Conservation (phyloP, 1,140 invertebrate species). For the Drosophila athabasca region DNA sequence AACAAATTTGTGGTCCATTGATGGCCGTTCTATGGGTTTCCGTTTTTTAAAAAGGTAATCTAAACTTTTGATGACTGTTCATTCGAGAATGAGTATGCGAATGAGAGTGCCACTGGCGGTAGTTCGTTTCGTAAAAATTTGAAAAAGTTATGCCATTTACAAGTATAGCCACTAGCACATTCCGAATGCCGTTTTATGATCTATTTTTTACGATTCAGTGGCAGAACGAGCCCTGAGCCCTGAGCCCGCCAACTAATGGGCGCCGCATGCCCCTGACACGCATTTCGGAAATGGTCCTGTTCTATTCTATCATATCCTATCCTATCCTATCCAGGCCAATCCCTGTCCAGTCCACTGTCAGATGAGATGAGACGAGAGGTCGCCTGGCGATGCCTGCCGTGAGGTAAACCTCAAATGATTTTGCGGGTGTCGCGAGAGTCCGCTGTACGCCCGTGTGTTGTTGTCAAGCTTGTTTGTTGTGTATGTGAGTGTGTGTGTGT, state of each 20-base stretch:
- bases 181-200: conserved; percentile 60
- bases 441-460: conserved; percentile 21
- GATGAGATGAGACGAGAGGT: conserved; percentile 12
- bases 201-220: conserved; percentile 58
- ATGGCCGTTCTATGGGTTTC: no score
- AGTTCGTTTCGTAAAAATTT: conserved; percentile 7
- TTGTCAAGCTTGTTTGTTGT: conserved; percentile 52
- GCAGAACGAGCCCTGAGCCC: conserved; percentile 16
- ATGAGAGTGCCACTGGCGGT: conserved; percentile 14
- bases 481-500: conserved; percentile 21
- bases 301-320: neutral
- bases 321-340: no score
- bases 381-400: conserved; percentile 12
- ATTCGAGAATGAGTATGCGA: neutral
- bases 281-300: conserved; percentile 54
- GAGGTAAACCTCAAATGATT: conserved; percentile 66
- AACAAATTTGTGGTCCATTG: no score
- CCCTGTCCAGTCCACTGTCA: conserved; percentile 17
- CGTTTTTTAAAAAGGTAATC: no score
- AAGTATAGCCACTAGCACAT: conserved; percentile 39
- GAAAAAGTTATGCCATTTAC: conserved; percentile 34
- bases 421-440: conserved; percentile 30
- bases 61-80: conserved; percentile 2
- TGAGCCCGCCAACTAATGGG: conserved; percentile 36
- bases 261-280: conserved; percentile 43